Evolutionary conservation across 2,113 vertebrate genomes (phyloP), one percentile per base, ranked within the genome.

Genomic region (Laticauda laticaudata): DNA sequence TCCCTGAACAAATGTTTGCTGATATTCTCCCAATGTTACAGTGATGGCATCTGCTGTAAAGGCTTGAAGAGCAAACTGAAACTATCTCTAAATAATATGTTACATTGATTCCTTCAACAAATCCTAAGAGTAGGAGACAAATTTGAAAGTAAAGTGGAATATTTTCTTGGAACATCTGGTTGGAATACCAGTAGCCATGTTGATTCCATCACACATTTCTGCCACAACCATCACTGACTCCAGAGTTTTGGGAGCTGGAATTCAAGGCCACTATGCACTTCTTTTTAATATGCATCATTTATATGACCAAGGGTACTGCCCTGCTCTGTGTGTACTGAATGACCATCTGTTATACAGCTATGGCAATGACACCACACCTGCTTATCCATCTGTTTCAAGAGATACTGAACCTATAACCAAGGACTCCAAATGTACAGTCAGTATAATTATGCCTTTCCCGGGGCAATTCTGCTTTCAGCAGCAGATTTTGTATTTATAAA

Each of bases 271-370:
- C 21, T 14, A 53, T 54, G 89, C 57, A 87, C 34, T 87, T 69
- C 90, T 55, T 89, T 64, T 90, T 87, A 90, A 87, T 93, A 43
- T 93, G 56, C 89, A 90, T 43, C 29, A 64, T 90, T 90, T 61
- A 93, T 90, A 59, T 93, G 56, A 43, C 81, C 81, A 54, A 14
- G 89, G 86, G 89, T 90, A 14, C 45, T 53, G 15, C n/a, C 51
- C 23, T 87, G n/a, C 75, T 64, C 89, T 43, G 3, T 64, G 75
- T 54, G 24, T 24, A 90, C 64, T 93, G 89, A 87, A 54, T 85
- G 53, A 55, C 89, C 92, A 93, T 93, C 92, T 93, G 92, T 93
- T 93, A n/a, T 64, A 55, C 89, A 87, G n/a, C 45, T 29, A 64
- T 90, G 55, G 56, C 89, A 90, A 64, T 87, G 92, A 21, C 48